Evolutionary conservation across 2,113 vertebrate genomes (phyloP).

Genomic region (Pithys albifrons): DNA sequence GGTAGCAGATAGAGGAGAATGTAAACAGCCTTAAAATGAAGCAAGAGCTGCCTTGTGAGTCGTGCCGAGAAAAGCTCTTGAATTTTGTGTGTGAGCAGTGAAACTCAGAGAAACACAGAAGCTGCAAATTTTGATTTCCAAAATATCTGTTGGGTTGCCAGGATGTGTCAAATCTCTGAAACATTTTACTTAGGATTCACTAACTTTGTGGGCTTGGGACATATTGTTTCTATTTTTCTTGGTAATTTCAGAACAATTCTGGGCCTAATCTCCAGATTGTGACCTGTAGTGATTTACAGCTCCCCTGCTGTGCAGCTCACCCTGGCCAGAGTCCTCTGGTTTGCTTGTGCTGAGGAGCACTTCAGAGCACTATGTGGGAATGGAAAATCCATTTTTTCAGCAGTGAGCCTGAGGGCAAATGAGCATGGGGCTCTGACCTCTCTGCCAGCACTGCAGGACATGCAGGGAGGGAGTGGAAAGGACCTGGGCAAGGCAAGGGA

Average conservation of each 20-base stretch:
- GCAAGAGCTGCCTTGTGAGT: background rate
- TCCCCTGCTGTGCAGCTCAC: background rate
- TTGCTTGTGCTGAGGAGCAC: background rate
- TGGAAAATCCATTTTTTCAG: background rate
- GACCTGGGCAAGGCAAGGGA: rapidly evolving
- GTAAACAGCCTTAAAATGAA: background rate
- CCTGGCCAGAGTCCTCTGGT: background rate
- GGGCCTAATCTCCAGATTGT: background rate
- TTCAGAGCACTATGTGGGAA: background rate
- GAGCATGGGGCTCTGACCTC: background rate
- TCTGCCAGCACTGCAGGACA: background rate
- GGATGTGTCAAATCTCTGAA: background rate
- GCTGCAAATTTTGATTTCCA: background rate
- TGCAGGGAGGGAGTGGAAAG: rapidly evolving
- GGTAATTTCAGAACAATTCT: background rate
- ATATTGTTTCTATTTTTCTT: background rate
- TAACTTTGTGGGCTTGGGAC: background rate
- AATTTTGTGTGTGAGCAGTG: background rate
- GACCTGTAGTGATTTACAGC: background rate
- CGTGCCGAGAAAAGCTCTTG: rapidly evolving
- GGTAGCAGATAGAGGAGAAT: background rate
- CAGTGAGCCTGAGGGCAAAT: rapidly evolving
- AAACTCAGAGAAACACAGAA: background rate
- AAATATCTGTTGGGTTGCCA: background rate
- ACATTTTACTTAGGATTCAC: background rate